A percentile compares a stretch with the other conserved stretches of the same genome.
phyloP scores from a whole-genome alignment of 2,113 vertebrate species.

The Aptenodytes forsteri region DNA sequence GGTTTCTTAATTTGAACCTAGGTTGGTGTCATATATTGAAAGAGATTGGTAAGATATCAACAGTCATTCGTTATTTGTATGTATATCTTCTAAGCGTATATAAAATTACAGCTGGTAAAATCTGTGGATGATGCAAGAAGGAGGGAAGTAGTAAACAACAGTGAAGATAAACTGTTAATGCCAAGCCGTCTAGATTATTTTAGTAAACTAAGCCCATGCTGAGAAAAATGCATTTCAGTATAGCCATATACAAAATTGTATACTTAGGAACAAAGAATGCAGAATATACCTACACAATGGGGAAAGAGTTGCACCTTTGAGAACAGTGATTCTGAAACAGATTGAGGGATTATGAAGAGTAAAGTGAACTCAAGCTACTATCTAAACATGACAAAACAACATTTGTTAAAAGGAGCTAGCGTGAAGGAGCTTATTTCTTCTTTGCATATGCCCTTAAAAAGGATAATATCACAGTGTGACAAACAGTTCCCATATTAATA shows the following conservation, averaged over 20 bases:
- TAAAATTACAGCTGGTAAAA: not conserved
- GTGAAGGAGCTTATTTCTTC: not conserved
- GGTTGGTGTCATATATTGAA: not conserved
- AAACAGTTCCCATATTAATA: not conserved
- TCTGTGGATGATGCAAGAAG: not conserved
- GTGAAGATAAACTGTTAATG: not conserved
- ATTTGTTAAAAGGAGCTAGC: not conserved
- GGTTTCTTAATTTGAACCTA: not conserved
- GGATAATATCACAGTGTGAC: not conserved
- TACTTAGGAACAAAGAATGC: not conserved
- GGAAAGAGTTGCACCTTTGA: not conserved
- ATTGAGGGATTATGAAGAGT: not conserved
- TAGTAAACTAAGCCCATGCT: not conserved
- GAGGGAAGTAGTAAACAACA: not conserved
- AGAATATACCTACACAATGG: not conserved
- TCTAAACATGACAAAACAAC: not conserved
- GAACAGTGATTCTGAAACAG: not conserved
- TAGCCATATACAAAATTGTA: not conserved
- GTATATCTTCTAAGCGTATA: not conserved
- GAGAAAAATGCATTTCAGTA: not conserved
- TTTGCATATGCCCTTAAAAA: not conserved
- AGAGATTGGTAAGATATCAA: not conserved
- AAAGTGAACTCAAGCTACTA: not conserved
- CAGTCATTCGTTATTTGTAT: not conserved
- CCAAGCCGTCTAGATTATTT: not conserved